Conservation (phyloP, 2,888 invertebrate genomes). For the Helobdella robusta region DNA sequence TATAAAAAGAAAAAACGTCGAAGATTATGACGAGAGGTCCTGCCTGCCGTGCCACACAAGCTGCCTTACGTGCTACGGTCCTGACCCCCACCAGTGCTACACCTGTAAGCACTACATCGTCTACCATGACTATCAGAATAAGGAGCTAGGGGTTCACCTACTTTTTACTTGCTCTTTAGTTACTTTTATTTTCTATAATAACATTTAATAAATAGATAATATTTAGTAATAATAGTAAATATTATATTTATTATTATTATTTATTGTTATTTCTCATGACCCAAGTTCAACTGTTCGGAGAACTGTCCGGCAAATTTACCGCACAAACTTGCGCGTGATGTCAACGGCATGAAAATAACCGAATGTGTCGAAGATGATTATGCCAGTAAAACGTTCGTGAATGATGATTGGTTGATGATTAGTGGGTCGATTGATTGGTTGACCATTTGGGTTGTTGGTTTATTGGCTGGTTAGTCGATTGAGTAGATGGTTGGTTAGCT, state of each 20-base stretch:
- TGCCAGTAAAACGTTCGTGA: not conserved
- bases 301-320: constrained; percentile 59
- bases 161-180: constrained; percentile 1
- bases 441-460: too few relatives aligned
- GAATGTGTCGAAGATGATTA: constrained; percentile 39
- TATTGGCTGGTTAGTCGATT: too few relatives aligned
- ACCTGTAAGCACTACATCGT: constrained; percentile 39
- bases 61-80: constrained; percentile 60
- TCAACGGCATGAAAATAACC: constrained; percentile 33
- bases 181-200: not conserved
- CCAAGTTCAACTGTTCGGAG: constrained; percentile 70
- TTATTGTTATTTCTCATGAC: not conserved
- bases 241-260: not conserved
- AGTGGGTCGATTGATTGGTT: too few relatives aligned
- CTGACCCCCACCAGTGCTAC: constrained; percentile 39
- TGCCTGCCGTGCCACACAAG: constrained; percentile 70
- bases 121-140: constrained; percentile 36
- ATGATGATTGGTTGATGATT: too few relatives aligned
- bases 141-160: too few relatives aligned
- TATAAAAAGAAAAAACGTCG: constrained; percentile 53
- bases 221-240: not conserved
- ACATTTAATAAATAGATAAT: not conserved
- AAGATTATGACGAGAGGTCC: constrained; percentile 58
- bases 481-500: too few relatives aligned
- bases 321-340: constrained; percentile 23